phyloP scores from a whole-genome alignment of 2,888 invertebrate genomes.

The Seira sanloemensis region DNA sequence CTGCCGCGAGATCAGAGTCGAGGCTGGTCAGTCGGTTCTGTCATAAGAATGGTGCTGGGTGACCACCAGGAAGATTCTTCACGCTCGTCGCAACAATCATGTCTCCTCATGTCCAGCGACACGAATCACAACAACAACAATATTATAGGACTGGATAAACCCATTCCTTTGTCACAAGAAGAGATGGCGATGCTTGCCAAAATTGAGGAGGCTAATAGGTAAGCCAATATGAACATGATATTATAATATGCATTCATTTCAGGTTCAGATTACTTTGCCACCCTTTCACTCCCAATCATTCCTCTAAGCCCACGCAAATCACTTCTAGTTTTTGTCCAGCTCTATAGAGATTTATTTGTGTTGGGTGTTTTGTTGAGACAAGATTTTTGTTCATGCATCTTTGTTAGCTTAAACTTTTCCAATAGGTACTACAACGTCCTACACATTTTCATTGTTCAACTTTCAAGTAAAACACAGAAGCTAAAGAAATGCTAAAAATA shows the following conservation, averaged over 20 bases:
- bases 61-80: conserved; percentile 67
- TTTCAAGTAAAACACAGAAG: no score
- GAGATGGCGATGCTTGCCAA: conserved; percentile 94
- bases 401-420: no score
- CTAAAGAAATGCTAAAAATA: no score
- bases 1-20: conserved; percentile 58
- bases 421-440: no score
- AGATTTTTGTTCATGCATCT: no score
- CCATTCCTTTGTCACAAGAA: conserved; percentile 77
- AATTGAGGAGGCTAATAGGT: conserved; percentile 95
- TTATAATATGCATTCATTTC: not conserved
- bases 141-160: conserved; percentile 72
- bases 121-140: conserved; percentile 70
- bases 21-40: conserved; percentile 64
- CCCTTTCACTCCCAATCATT: not conserved
- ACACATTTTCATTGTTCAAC: no score
- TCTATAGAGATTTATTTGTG: no score
- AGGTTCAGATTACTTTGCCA: not conserved
- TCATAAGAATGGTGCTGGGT: conserved; percentile 71
- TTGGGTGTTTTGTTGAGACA: no score
- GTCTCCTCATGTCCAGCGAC: conserved; percentile 71
- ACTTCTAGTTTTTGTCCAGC: conserved; percentile 12
- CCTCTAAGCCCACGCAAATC: conserved; percentile 9
- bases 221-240: conserved; percentile 59
- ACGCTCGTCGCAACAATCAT: conserved; percentile 66